Conservation (phyloP, 2,888 invertebrate species). For the Eledona agricola region DNA sequence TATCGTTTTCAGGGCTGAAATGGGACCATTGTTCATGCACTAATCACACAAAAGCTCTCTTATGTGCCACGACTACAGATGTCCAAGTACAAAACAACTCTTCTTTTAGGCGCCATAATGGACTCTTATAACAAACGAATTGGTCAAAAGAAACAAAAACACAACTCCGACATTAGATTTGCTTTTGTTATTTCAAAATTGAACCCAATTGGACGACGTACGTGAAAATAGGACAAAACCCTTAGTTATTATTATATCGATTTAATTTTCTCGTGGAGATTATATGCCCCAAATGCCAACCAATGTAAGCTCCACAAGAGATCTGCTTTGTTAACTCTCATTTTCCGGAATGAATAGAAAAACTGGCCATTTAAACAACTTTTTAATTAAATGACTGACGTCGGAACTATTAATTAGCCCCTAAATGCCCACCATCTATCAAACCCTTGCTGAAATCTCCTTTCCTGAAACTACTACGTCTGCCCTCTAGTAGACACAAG, state of each 20-base stretch:
- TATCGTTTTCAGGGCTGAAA: slow-evolving; percentile 31
- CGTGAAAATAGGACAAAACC: slow-evolving; percentile 29
- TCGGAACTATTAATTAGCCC: too few species aligned
- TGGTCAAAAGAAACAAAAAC: slow-evolving; percentile 37
- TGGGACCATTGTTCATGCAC: slow-evolving; percentile 42
- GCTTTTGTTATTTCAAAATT: slow-evolving; percentile 16
- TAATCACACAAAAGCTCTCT: slow-evolving; percentile 42
- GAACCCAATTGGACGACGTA: slow-evolving; percentile 20
- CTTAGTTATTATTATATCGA: slow-evolving; percentile 30
- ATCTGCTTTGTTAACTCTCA: slow-evolving; percentile 7
- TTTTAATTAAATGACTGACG: too few species aligned
- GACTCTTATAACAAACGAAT: slow-evolving; percentile 44
- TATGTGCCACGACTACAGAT: slow-evolving; percentile 34
- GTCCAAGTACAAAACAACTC: slow-evolving; percentile 38
- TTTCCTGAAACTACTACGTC: too few species aligned
- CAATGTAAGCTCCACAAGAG: too few species aligned
- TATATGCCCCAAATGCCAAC: too few species aligned
- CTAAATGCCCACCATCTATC: too few species aligned
- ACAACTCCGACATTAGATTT: slow-evolving; percentile 1
- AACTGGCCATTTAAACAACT: too few species aligned
- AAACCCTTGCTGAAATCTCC: too few species aligned
- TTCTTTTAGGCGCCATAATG: slow-evolving; percentile 41
- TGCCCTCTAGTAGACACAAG: too few species aligned
- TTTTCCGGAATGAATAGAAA: too few species aligned
- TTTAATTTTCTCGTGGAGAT: slow-evolving; percentile 30